Evolutionary conservation across 1,140 invertebrate genomes (phyloP), one percentile per base, ranked within the genome.

Genomic region (Camponotus vicinus): DNA sequence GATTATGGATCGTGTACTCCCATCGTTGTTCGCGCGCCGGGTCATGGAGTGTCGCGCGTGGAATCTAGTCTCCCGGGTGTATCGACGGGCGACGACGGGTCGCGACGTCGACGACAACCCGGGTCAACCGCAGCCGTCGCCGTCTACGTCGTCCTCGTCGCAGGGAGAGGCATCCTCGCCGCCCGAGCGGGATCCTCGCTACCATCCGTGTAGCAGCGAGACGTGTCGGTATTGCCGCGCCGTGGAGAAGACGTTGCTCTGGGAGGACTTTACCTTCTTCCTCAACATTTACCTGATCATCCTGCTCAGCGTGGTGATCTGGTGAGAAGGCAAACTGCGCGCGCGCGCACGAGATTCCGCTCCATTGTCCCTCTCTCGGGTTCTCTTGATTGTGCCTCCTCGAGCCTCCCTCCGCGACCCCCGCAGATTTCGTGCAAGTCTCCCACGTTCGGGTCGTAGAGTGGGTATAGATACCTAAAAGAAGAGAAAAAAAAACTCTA

Each of bases 221-320:
- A 3, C 40, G 15, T 80, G 77, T 21, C 77, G 64, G 9, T 57
- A 70, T 7, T 70, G 34, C 9, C 34, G 13, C n/a, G 77, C 77
- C 34, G 1, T 42, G n/a, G 77, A 80, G 45, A 70, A 57, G 64
- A 70, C 34, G 32, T 8, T 70, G n/a, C 21, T 80, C 42, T 80
- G 77, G 77, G 34, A 69, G 27, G 45, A 40, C 45, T 40, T 13
- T 9, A 27, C 32, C n/a, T 40, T 80, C 64, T 32, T 80, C 49
- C 2, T 80, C 77, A 80, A 70, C 64, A 18, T 80, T 21, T 86
- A 75, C 32, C 45, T 89, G 37, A 45, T 89, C 40, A 71, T 89
- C 49, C 13, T 64, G 21, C 84, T 91, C 83, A 85, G 82, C 77
- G 71, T 76, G 75, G 37, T 71, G 66, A 82, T 86, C 79, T 88